phyloP scores from a whole-genome alignment of 2,113 vertebrate species.

The Colistium nudipinnis region DNA sequence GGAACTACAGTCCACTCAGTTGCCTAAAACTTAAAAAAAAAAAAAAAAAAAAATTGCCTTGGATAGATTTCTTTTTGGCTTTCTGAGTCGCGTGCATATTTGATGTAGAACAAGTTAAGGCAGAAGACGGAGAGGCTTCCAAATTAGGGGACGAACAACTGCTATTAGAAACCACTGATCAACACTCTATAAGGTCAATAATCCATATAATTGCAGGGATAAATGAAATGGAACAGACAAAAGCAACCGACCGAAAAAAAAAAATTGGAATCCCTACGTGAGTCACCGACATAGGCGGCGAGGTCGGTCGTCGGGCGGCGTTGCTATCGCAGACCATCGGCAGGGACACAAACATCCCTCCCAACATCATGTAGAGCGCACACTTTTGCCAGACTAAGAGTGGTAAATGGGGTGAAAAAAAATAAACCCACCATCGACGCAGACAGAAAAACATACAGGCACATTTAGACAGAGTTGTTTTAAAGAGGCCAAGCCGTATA shows the following conservation, averaged over 20 bases:
- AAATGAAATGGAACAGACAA: slow-evolving; percentile 6
- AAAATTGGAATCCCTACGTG: neutral
- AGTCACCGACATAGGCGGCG: slow-evolving; percentile 25
- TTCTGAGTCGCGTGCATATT: slow-evolving; percentile 16
- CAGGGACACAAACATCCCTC: slow-evolving; percentile 62
- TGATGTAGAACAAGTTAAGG: slow-evolving; percentile 16
- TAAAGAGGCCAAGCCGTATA: slow-evolving; percentile 57
- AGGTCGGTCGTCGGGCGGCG: slow-evolving; percentile 42
- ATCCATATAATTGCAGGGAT: slow-evolving; percentile 1
- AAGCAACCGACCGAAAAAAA: neutral
- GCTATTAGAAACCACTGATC: neutral
- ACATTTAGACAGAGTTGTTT: slow-evolving; percentile 64
- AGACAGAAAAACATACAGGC: slow-evolving; percentile 68
- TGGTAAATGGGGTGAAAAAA: slow-evolving; percentile 39
- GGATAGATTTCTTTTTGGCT: slow-evolving; percentile 28
- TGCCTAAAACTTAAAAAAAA: slow-evolving; percentile 39
- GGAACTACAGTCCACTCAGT: slow-evolving; percentile 34
- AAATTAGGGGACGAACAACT: neutral
- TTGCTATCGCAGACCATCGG: slow-evolving; percentile 55
- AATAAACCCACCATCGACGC: slow-evolving; percentile 42
- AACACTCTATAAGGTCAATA: neutral
- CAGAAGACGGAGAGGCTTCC: neutral
- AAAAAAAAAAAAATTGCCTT: slow-evolving; percentile 46
- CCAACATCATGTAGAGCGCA: slow-evolving; percentile 56
- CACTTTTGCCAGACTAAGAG: slow-evolving; percentile 50